Evolutionary conservation across 2,797 vertebrate species (phyloP).

Genomic region (Sparidentex hasta): DNA sequence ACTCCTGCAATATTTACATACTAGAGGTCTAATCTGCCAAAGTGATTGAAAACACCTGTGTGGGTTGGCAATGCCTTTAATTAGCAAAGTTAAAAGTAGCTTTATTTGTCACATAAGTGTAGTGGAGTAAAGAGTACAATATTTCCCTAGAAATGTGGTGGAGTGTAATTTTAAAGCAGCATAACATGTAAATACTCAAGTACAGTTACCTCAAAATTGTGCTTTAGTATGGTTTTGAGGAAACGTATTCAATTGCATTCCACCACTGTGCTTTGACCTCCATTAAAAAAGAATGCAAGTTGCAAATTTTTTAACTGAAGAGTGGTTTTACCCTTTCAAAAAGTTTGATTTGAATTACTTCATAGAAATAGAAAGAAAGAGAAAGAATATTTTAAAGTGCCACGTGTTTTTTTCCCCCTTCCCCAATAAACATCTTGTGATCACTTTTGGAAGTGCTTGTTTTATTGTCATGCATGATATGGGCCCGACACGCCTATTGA

Average conservation of each 20-base stretch:
- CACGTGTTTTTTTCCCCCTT: neutral
- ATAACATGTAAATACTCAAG: neutral
- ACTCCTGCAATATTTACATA: too few species aligned
- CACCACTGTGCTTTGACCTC: neutral
- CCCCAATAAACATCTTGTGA: neutral
- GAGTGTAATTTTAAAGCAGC: neutral
- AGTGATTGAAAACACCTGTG: neutral
- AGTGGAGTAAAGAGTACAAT: neutral
- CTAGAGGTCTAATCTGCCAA: neutral
- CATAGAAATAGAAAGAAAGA: too few species aligned
- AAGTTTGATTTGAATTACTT: neutral
- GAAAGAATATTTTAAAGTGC: neutral
- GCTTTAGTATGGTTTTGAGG: too few species aligned
- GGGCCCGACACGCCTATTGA: neutral
- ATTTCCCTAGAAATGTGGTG: neutral
- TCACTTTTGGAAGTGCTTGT: neutral
- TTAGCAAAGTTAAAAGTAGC: neutral
- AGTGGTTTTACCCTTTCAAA: neutral
- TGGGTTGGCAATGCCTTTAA: too few species aligned
- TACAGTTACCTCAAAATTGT: neutral
- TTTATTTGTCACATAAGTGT: neutral
- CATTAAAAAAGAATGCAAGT: neutral
- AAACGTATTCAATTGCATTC: too few species aligned
- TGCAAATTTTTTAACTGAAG: neutral
- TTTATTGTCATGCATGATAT: neutral